phyloP scores from a whole-genome alignment of 2,113 vertebrate genomes.

The Serranochromis macrocephalus region DNA sequence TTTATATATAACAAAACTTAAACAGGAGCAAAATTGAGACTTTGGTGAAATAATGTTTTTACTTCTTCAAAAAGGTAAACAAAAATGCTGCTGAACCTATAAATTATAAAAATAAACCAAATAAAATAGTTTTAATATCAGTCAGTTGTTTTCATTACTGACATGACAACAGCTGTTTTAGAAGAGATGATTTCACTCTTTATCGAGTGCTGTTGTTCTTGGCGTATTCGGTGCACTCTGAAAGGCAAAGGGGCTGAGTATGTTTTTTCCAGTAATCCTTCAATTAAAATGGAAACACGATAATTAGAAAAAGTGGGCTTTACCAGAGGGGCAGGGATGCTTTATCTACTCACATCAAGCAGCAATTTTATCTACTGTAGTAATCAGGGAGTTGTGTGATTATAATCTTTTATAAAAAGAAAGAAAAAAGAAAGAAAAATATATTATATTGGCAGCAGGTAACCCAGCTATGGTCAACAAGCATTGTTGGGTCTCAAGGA shows the following conservation, averaged over 20 bases:
- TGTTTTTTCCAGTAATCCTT: not conserved
- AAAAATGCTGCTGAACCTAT: not conserved
- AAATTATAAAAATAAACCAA: not conserved
- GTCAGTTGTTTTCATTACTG: not conserved
- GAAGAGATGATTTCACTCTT: not conserved
- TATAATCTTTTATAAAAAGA: not conserved
- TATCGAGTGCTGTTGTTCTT: not conserved
- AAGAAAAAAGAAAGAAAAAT: not conserved
- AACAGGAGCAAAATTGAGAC: not conserved
- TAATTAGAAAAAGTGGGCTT: not conserved
- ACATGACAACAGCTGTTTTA: not conserved
- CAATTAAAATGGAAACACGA: not conserved
- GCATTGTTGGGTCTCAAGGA: not conserved
- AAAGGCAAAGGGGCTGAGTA: not conserved
- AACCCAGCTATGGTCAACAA: not conserved
- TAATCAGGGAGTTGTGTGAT: not conserved
- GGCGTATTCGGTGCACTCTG: not conserved
- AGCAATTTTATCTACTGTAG: not conserved
- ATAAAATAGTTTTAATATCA: not conserved
- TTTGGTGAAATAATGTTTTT: not conserved
- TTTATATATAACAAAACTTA: not conserved
- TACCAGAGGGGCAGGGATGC: not conserved
- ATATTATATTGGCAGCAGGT: not conserved
- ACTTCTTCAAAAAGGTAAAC: rapidly evolving
- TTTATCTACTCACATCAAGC: not conserved